These are phyloP conservation scores for Strix occidentalis DNA, from an alignment of 2,797 vertebrate genomes.

Conservation along the genomic window DNA sequence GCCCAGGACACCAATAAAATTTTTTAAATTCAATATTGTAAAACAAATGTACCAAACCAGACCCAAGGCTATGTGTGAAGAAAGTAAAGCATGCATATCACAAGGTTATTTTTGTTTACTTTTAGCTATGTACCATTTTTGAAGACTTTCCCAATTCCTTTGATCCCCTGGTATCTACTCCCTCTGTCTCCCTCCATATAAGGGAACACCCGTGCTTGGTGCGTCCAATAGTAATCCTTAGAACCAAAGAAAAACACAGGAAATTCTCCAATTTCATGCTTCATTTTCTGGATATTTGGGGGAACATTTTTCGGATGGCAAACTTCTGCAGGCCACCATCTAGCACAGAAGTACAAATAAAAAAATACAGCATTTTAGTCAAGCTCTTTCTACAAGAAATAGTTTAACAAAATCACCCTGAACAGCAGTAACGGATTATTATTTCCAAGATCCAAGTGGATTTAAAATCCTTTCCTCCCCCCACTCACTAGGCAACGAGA, in stretches of 20 bases:
- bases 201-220: conserved; percentile 96
- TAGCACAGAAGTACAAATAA: conserved; percentile 75
- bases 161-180: conserved; percentile 89
- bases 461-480: not conserved
- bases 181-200: conserved; percentile 98
- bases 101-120: not conserved
- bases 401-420: not conserved
- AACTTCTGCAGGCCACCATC: conserved; percentile 99
- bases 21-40: not conserved
- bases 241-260: conserved; percentile 99
- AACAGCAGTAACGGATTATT: not conserved
- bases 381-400: not conserved
- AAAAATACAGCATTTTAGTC: conserved; percentile 16
- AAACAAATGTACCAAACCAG: not conserved
- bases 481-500: not conserved
- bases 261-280: conserved; percentile 96
- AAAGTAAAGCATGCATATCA: not conserved
- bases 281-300: conserved; percentile 98
- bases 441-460: not conserved
- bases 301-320: conserved; percentile 94
- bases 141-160: conserved; percentile 94
- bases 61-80: not conserved
- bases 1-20: not conserved
- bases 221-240: conserved; percentile 98
- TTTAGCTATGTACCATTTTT: conserved; percentile 85